These are phyloP conservation scores for Aelia acuminata DNA, from an alignment of 2,888 invertebrate genomes.

Conservation along the genomic window DNA sequence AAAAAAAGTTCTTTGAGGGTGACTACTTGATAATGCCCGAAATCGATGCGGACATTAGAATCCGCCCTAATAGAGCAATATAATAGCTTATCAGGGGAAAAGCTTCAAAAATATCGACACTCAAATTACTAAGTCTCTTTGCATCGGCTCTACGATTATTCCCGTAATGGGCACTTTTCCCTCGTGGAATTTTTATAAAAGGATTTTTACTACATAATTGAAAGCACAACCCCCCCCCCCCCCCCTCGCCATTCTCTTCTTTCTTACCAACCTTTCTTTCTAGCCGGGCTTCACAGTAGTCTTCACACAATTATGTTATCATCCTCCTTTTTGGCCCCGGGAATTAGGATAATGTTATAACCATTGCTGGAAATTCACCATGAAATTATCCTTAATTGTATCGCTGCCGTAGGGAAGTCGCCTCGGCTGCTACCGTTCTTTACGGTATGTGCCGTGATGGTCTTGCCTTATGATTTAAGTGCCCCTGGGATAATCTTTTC, in stretches of 20 bases:
- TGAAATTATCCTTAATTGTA: conserved; percentile 55
- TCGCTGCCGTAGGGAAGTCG: conserved; percentile 16
- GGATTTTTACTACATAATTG: conserved; percentile 56
- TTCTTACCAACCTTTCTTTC: conserved; percentile 29
- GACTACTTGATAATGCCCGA: neutral
- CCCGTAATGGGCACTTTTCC: conserved; percentile 45
- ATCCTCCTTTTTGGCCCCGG: conserved; percentile 53
- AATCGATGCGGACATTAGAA: conserved; percentile 1
- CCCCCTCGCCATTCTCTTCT: conserved; percentile 29
- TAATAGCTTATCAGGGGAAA: neutral
- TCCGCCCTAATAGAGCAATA: conserved; percentile 44
- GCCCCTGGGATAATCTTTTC: conserved; percentile 13
- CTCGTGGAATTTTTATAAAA: conserved; percentile 52
- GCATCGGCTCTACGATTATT: conserved; percentile 27
- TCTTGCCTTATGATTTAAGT: conserved; percentile 14
- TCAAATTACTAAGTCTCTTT: conserved; percentile 55
- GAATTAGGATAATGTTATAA: conserved; percentile 54
- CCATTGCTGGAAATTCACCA: conserved; percentile 58
- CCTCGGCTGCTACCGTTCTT: neutral
- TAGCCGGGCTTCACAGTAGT: neutral
- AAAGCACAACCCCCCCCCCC: conserved; percentile 47
- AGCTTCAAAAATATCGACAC: conserved; percentile 36
- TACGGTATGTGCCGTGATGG: conserved; percentile 46
- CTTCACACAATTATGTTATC: conserved; percentile 59
- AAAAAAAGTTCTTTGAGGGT: neutral